Evolutionary conservation across 2,797 vertebrate species (phyloP), one percentile per base, ranked within the genome.

Genomic region (Poeciliopsis gracilis): DNA sequence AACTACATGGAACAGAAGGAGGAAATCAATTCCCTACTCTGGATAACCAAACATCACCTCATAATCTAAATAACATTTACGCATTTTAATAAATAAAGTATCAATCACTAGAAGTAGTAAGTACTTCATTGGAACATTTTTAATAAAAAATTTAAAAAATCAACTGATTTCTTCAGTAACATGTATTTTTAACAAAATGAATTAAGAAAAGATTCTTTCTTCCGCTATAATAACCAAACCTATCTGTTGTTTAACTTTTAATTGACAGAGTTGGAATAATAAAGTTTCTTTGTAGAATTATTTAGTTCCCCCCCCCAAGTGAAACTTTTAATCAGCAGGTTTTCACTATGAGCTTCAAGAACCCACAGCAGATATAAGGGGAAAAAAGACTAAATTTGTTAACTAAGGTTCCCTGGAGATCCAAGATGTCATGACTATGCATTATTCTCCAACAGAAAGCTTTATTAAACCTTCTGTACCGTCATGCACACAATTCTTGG

Each of bases 11-110:
- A 81, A 45, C 36, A 73, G 66, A 66, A 72, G 57, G 5, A 82
- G 83, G 74, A 87, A 88, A 86, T 67, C 30, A 55, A 73, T n/a
- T 53, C 70, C 79, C 73, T 59, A 69, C 57, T 78, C n/a, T 18
- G 36, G 5, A 76, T 72, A 23, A 11, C 76, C 73, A 84, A 81
- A 90, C 79, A 83, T 43, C 28, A 55, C 10, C 63, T 66, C 28
- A 66, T 30, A 59, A 72, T 74, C 38, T 18, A 66, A 76, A 82
- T 66, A 66, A 28, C 28, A 18, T 72, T 67, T 53, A 63, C 46
- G 70, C 76, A 80, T 45, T 74, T 30, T 5, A 57, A 38, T 8
- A 57, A 46, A 59, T 13, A 45, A 70, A 45, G 45, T 12, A 2
- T 67, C 36, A 12, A 15, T 69, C 23, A 69, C 12, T 23, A 61